These are phyloP conservation scores for Morinoia aosen DNA, from an alignment of 2,888 invertebrate species.

Conservation along the genomic window DNA sequence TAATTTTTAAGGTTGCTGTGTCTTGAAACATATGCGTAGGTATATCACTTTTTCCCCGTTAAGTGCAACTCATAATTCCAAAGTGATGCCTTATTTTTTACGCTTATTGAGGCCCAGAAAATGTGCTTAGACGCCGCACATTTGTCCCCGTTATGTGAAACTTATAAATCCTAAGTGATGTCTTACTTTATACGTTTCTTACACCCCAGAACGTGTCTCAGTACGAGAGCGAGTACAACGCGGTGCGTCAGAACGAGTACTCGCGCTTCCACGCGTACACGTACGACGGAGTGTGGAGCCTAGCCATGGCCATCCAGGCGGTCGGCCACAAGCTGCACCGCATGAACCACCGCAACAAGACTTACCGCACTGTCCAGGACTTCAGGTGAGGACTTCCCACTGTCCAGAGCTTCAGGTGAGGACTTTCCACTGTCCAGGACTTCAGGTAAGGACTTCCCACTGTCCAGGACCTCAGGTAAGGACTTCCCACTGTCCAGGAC, in stretches of 20 bases:
- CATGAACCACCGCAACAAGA: slow-evolving; percentile 58
- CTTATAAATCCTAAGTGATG: background rate
- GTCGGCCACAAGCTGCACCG: slow-evolving; percentile 77
- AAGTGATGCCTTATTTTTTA: background rate
- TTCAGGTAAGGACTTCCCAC: background rate
- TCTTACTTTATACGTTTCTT: background rate
- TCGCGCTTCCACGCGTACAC: slow-evolving; percentile 98
- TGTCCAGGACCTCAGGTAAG: no score
- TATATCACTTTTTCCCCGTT: no score
- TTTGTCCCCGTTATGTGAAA: background rate
- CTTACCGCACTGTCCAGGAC: slow-evolving; percentile 65
- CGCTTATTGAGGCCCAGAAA: background rate
- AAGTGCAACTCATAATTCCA: background rate
- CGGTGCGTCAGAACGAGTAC: slow-evolving; percentile 84
- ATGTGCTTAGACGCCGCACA: no score
- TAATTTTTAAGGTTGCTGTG: no score
- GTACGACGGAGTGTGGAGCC: slow-evolving; percentile 98
- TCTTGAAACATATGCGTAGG: no score
- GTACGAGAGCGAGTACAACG: slow-evolving; percentile 88
- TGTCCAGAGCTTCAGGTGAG: background rate
- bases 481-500: no score
- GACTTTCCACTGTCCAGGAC: background rate
- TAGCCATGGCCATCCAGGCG: slow-evolving; percentile 93
- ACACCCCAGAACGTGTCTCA: slow-evolving; percentile 85
- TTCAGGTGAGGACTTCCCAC: slow-evolving; percentile 61